Conservation (phyloP, 2,888 invertebrate species). For the Folsomia candida region DNA sequence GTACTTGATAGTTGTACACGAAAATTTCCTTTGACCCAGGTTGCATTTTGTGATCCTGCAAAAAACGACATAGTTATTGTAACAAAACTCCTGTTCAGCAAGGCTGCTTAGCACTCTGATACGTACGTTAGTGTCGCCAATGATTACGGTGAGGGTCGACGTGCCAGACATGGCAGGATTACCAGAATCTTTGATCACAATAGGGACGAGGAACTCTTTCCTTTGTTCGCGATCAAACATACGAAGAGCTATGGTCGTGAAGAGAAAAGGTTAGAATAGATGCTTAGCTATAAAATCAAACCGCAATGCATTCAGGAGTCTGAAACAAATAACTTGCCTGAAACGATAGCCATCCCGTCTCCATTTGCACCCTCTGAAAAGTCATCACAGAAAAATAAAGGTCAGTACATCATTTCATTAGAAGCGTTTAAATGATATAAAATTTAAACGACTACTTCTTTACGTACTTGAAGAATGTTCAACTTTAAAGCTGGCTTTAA, state of each 20-base stretch:
- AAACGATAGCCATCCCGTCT: conserved; percentile 89
- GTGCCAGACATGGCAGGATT: conserved; percentile 96
- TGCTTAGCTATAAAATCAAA: no score
- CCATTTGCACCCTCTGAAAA: conserved; percentile 87
- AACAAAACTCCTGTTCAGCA: neutral
- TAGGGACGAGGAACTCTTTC: conserved; percentile 94
- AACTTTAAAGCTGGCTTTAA: conserved; percentile 90
- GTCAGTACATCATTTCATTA: conserved; percentile 4
- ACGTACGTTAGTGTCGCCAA: conserved; percentile 73
- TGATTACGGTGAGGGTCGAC: conserved; percentile 90
- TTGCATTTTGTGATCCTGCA: conserved; percentile 89
- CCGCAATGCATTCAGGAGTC: no score
- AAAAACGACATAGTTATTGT: neutral
- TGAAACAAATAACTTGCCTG: neutral
- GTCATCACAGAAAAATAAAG: neutral
- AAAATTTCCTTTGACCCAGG: conserved; percentile 94
- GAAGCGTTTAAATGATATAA: neutral
- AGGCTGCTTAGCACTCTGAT: no score
- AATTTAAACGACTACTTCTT: conserved; percentile 44
- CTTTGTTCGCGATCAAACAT: conserved; percentile 94
- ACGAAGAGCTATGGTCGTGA: conserved; percentile 70
- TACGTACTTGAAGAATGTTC: conserved; percentile 88
- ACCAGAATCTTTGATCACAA: conserved; percentile 95
- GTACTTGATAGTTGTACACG: conserved; percentile 85
- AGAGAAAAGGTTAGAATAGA: no score